Percentiles rank a stretch among this genome's conserved stretches.
Conservation (phyloP, 2,113 vertebrate genomes). For the Corapipo altera region DNA sequence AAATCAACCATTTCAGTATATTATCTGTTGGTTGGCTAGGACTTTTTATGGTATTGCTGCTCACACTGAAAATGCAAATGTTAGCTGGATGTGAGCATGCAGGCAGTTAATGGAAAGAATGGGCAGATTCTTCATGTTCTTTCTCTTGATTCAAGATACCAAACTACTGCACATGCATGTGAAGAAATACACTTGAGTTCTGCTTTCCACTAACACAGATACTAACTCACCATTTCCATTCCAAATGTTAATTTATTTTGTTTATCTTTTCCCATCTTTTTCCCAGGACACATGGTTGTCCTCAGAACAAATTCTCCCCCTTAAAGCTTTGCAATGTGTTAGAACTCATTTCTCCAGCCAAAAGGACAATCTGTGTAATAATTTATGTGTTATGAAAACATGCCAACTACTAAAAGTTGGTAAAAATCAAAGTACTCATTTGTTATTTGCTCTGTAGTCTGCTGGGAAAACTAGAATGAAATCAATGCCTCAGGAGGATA, state of each 20-base stretch:
- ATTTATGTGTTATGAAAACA: slow-evolving; percentile 20
- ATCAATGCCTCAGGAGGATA: background rate
- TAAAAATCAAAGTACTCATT: slow-evolving; percentile 9
- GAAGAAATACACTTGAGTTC: slow-evolving; percentile 59
- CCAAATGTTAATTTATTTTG: slow-evolving; percentile 70
- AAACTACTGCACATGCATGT: background rate
- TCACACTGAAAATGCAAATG: background rate
- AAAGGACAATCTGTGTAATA: slow-evolving; percentile 2
- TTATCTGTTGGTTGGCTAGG: background rate
- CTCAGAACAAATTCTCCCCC: slow-evolving; percentile 10
- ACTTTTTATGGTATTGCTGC: background rate
- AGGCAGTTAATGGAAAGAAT: background rate
- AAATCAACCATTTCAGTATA: background rate
- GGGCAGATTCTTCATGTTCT: background rate
- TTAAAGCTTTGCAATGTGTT: slow-evolving; percentile 16
- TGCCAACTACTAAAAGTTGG: background rate
- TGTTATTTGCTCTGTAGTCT: background rate
- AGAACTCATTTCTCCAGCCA: slow-evolving; percentile 36
- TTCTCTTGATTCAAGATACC: background rate
- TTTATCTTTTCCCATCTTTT: slow-evolving; percentile 78
- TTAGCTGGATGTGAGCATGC: background rate
- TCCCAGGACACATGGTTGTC: slow-evolving; percentile 39
- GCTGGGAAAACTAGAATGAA: background rate
- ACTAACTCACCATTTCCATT: slow-evolving; percentile 52
- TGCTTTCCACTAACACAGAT: slow-evolving; percentile 66